phyloP scores from a whole-genome alignment of 2,113 vertebrate genomes.

The Rhinopomastus cyanomelas region DNA sequence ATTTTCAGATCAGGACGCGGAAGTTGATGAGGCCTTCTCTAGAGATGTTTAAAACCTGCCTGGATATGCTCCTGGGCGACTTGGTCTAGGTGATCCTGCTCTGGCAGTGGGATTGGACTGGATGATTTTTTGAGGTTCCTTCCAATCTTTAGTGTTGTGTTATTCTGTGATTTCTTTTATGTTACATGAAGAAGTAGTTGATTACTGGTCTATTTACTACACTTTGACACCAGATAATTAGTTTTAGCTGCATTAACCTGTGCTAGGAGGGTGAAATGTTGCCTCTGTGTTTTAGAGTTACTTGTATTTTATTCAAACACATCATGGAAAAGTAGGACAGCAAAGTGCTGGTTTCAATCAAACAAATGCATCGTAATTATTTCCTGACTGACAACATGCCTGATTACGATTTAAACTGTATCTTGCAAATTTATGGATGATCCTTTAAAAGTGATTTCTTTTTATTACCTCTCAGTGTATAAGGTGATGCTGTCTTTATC shows the following conservation, averaged over 20 bases:
- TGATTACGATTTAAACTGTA: neutral
- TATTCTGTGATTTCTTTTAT: no score
- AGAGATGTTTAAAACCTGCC: no score
- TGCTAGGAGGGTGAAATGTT: neutral
- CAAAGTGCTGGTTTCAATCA: constrained; percentile 16
- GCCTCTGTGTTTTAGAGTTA: neutral
- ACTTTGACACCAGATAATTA: neutral
- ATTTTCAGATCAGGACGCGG: no score
- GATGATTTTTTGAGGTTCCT: no score
- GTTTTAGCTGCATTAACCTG: neutral
- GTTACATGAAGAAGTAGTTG: neutral
- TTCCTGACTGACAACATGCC: constrained; percentile 14
- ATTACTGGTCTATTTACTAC: neutral
- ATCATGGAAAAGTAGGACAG: neutral
- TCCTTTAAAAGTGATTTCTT: neutral
- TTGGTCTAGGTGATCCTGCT: no score
- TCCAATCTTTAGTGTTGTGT: no score
- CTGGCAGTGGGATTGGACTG: no score
- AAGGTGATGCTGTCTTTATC: neutral
- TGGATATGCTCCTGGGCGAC: no score
- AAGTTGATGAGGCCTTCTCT: no score
- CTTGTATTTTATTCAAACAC: neutral
- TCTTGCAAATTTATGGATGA: neutral
- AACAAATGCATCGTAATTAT: constrained; percentile 5
- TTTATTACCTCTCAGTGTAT: neutral